Conservation (phyloP, 2,797 vertebrate genomes). For the Sebastes paucispinis region DNA sequence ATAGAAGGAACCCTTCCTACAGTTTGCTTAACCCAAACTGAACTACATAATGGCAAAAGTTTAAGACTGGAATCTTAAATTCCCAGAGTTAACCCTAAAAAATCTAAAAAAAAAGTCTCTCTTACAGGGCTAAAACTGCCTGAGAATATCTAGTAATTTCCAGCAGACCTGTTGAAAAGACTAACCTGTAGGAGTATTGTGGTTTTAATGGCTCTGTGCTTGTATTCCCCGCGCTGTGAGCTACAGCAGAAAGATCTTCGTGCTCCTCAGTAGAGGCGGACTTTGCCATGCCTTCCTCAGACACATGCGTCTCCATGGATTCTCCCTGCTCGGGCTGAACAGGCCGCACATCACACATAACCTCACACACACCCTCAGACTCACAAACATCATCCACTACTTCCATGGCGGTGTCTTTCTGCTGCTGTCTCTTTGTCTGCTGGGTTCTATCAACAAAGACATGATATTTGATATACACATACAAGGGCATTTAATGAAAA, state of each 20-base stretch:
- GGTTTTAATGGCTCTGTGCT: constrained; percentile 50
- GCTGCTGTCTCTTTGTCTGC: constrained; percentile 48
- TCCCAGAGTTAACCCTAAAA: no score
- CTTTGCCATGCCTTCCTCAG: constrained; percentile 28
- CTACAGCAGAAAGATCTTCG: background rate
- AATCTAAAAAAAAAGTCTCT: background rate
- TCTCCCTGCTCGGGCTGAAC: constrained; percentile 61
- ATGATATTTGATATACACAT: background rate
- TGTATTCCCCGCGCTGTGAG: background rate
- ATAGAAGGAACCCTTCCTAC: background rate
- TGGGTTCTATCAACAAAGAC: constrained; percentile 46
- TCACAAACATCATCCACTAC: constrained; percentile 56
- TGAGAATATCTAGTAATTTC: background rate
- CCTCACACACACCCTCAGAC: constrained; percentile 63
- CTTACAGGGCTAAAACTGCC: background rate
- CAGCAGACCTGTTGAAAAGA: background rate
- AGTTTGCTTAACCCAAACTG: background rate
- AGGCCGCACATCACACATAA: constrained; percentile 42
- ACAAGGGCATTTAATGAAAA: background rate
- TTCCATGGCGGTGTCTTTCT: constrained; percentile 67
- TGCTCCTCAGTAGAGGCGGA: background rate
- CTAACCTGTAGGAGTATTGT: constrained; percentile 81
- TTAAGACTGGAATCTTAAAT: background rate
- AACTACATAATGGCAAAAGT: background rate
- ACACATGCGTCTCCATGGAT: constrained; percentile 75